Evolutionary conservation across 2,797 vertebrate species (phyloP).

Genomic region (Chelmon rostratus): DNA sequence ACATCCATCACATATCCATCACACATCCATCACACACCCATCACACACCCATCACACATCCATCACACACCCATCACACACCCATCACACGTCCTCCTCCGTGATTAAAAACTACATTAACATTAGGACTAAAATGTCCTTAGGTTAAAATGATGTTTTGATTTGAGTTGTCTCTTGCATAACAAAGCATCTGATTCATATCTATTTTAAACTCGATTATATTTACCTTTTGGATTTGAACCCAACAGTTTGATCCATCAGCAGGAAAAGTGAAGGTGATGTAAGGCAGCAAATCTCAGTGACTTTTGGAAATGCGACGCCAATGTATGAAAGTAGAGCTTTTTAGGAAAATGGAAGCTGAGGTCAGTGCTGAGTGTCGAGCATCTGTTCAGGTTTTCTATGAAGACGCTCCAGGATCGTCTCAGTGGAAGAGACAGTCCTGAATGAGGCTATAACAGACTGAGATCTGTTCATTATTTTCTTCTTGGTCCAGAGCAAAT

Average conservation of each 20-base stretch:
- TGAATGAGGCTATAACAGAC: too few relatives aligned
- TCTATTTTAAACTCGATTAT: background rate
- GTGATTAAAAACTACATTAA: background rate
- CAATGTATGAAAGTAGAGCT: background rate
- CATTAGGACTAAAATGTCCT: background rate
- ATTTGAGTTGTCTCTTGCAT: background rate
- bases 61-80: too few relatives aligned
- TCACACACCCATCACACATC: too few relatives aligned
- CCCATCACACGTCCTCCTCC: too few relatives aligned
- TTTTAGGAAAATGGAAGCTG: background rate
- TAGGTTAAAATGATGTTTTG: background rate
- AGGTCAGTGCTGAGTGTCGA: background rate
- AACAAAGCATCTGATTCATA: slow-evolving; percentile 10
- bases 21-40: too few relatives aligned
- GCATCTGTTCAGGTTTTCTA: too few relatives aligned
- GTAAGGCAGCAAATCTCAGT: background rate
- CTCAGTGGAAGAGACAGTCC: too few relatives aligned
- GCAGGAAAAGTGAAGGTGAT: background rate
- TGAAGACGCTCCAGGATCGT: too few relatives aligned
- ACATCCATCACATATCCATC: too few relatives aligned
- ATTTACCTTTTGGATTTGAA: background rate
- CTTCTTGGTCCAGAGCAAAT: too few relatives aligned
- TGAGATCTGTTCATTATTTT: too few relatives aligned
- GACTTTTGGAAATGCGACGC: background rate
- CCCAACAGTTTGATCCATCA: slow-evolving; percentile 3